A percentile compares a stretch with the other conserved stretches of the same genome.
These are phyloP conservation scores for Siniperca scherzeri DNA, from an alignment of 2,797 vertebrate genomes.

Conservation along the genomic window DNA sequence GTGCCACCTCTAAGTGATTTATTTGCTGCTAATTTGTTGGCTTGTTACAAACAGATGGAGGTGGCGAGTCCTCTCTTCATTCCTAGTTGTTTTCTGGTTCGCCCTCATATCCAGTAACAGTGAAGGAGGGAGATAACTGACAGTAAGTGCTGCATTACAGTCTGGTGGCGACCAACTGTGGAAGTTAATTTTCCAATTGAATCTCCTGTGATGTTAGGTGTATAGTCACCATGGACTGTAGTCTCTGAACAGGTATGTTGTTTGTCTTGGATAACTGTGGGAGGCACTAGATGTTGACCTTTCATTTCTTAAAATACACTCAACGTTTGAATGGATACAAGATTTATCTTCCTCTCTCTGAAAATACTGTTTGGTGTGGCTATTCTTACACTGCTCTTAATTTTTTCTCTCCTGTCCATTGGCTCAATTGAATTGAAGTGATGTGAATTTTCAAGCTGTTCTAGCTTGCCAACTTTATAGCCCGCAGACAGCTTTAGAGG, in stretches of 20 bases:
- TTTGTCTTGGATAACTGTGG: conserved; percentile 10
- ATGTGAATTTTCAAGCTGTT: conserved; percentile 55
- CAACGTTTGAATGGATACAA: conserved; percentile 1
- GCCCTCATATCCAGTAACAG: conserved; percentile 20
- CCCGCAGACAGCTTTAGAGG: conserved; percentile 53
- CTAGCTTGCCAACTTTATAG: conserved; percentile 41
- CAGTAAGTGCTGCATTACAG: conserved; percentile 6
- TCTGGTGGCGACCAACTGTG: conserved; percentile 13
- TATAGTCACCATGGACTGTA: not conserved
- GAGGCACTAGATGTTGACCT: conserved; percentile 3
- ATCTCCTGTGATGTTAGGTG: not conserved
- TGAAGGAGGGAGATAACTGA: conserved; percentile 17
- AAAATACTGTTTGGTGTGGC: conserved; percentile 13
- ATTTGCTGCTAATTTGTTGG: conserved; percentile 62
- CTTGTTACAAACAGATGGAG: conserved; percentile 53
- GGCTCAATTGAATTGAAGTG: conserved; percentile 50
- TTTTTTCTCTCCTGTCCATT: conserved; percentile 42
- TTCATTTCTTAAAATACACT: conserved; percentile 33
- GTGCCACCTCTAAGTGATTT: conserved; percentile 53
- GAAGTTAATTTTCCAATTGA: conserved; percentile 1
- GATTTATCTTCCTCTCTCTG: not conserved
- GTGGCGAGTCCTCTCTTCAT: conserved; percentile 27
- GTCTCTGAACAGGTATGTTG: conserved; percentile 4
- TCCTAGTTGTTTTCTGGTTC: conserved; percentile 27
- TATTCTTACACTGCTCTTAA: conserved; percentile 25